Percentiles rank a stretch among this genome's conserved stretches.
Conservation (phyloP, 2,888 invertebrate genomes). For the Coelopa pilipes region DNA sequence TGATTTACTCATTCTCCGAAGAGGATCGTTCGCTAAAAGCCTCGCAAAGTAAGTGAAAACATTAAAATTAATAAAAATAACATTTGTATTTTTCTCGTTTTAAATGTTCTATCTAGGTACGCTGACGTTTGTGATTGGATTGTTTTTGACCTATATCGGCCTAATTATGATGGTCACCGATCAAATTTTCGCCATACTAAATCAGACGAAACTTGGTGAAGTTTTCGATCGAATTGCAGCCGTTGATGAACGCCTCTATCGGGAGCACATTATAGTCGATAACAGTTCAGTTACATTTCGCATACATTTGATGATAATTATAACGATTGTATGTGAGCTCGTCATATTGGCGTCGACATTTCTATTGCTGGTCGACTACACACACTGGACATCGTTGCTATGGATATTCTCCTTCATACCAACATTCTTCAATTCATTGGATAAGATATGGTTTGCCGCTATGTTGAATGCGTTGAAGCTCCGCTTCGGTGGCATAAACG, state of each 20-base stretch:
- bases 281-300: conserved; percentile 53
- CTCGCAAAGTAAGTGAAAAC: conserved; percentile 57
- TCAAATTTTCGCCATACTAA: conserved; percentile 60
- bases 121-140: conserved; percentile 64
- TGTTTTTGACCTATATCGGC: conserved; percentile 65
- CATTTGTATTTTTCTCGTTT: not conserved
- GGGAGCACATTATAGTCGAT: conserved; percentile 58
- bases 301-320: conserved; percentile 55
- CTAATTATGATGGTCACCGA: conserved; percentile 65
- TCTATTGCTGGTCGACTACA: conserved; percentile 55
- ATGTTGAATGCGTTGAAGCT: conserved; percentile 60
- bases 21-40: conserved; percentile 57
- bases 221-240: conserved; percentile 61
- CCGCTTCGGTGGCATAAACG: conserved; percentile 57
- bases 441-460: conserved; percentile 66
- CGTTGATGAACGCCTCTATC: conserved; percentile 61
- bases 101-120: no score
- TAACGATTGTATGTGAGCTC: conserved; percentile 55
- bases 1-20: conserved; percentile 58
- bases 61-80: not conserved
- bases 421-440: conserved; percentile 61
- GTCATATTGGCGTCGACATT: conserved; percentile 55
- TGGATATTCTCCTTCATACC: conserved; percentile 62
- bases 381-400: conserved; percentile 53
- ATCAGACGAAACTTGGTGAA: conserved; percentile 58